phyloP scores from a whole-genome alignment of 2,888 invertebrate genomes.

The Rhamphomyia laevipes region DNA sequence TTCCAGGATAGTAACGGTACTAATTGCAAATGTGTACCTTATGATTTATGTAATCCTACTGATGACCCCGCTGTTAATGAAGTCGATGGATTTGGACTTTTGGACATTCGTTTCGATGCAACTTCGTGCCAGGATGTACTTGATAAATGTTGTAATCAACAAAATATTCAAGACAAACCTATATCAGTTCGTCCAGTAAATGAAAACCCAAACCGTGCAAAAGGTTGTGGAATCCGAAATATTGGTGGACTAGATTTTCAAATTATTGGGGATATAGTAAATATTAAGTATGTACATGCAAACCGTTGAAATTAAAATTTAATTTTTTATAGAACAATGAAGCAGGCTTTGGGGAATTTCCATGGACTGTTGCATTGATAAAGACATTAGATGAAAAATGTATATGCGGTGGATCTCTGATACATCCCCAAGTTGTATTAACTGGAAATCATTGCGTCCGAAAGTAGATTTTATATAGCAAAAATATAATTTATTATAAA shows the following conservation, averaged over 20 bases:
- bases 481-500: no score
- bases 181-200: constrained; percentile 31
- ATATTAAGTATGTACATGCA: constrained; percentile 10
- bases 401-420: constrained; percentile 34
- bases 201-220: constrained; percentile 32
- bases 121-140: constrained; percentile 55
- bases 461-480: constrained; percentile 17
- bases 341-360: constrained; percentile 42
- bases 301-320: no score
- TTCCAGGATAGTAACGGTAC: constrained; percentile 28
- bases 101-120: constrained; percentile 62
- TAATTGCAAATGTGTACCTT: constrained; percentile 68
- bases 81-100: constrained; percentile 56
- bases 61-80: constrained; percentile 40
- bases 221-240: constrained; percentile 49
- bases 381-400: constrained; percentile 38
- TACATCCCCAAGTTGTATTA: constrained; percentile 46
- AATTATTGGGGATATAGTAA: constrained; percentile 40
- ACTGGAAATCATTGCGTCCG: constrained; percentile 71
- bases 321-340: constrained; percentile 32
- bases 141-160: constrained; percentile 57
- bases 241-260: constrained; percentile 45
- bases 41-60: constrained; percentile 60
- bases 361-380: constrained; percentile 44
- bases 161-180: constrained; percentile 14